Base-by-base conservation (phyloP, 2,797 vertebrate species). In the Platalea minor region DNA sequence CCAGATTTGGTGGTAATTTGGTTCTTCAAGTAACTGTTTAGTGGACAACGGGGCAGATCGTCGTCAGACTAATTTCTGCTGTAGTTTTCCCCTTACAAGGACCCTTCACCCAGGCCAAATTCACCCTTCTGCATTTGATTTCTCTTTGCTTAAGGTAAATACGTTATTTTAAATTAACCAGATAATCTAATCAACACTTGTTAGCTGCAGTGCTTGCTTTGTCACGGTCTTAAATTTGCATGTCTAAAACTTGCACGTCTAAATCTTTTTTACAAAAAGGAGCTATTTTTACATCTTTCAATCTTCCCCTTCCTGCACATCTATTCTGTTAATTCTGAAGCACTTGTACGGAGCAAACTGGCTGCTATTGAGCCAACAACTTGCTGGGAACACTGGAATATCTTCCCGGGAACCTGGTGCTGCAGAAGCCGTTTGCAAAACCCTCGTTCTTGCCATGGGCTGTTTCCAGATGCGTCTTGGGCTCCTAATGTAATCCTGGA, bases 401-500 rank as follows among this genome's bases (percentile, higher is more conserved):
- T 74, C 81, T 89, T 82, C 84, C 78, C 0, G 0, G n/a, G 51
- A 92, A 29, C 33, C 68, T 73, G 69, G 35, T 85, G 72, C 65
- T 83, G 78, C 87, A 82, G 81, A 54, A 89, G 39, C 25, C 4
- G 1, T 88, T 95, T 29, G 31, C 76, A 86, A 67, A 88, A 33
- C 70, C 50, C 46, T 18, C 0, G 29, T 45, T 57, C 21, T 81
- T 82, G 68, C 87, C 63, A 9, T 3, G 53, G 87, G 85, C 84
- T 88, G 91, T 76, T 89, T 75, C 48, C 81, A 51, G 94, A 68
- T 85, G 64, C 7, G 6, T 82, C 63, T 63, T 48, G 56, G 72
- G 53, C 53, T 85, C 60, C 89, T 95, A 56, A 89, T 73, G 46
- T 72, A 88, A 94, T 91, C 76, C 92, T 61, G 50, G 75, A 69